phyloP scores from a whole-genome alignment of 2,797 vertebrate species.

The Valencia hispanica region DNA sequence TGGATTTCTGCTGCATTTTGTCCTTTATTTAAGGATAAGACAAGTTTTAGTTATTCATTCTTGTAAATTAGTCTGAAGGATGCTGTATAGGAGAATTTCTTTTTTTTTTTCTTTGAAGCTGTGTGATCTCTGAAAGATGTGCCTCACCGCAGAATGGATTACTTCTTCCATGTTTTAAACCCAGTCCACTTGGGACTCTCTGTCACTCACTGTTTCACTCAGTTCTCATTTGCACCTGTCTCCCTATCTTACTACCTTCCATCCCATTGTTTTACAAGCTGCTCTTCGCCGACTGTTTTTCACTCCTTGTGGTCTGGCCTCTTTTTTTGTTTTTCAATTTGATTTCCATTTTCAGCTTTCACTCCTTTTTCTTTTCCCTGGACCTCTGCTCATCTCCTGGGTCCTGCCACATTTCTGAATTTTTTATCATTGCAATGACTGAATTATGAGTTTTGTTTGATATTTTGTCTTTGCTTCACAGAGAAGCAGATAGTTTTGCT shows the following conservation, averaged over 20 bases:
- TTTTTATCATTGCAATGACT: slow-evolving; percentile 71
- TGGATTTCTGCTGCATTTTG: slow-evolving; percentile 38
- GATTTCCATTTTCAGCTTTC: slow-evolving; percentile 65
- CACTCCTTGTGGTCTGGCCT: slow-evolving; percentile 27
- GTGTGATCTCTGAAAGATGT: slow-evolving; percentile 22
- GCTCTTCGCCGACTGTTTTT: slow-evolving; percentile 34
- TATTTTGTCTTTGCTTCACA: slow-evolving; percentile 63
- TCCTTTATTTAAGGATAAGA: slow-evolving; percentile 27
- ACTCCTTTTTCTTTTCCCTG: slow-evolving; percentile 32
- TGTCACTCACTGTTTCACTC: slow-evolving; percentile 69
- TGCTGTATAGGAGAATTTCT: slow-evolving; percentile 22
- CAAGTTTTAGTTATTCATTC: slow-evolving; percentile 34
- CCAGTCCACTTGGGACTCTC: slow-evolving; percentile 50
- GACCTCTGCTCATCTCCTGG: slow-evolving; percentile 46
- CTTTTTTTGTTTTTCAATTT: slow-evolving; percentile 31
- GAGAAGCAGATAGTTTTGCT: slow-evolving; percentile 49
- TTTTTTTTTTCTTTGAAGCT: slow-evolving; percentile 41
- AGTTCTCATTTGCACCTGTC: slow-evolving; percentile 68
- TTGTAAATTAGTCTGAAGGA: slow-evolving; percentile 52
- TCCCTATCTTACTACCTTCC: slow-evolving; percentile 25
- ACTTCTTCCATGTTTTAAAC: slow-evolving; percentile 61
- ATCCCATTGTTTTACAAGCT: slow-evolving; percentile 50
- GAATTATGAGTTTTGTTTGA: slow-evolving; percentile 76
- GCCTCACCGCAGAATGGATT: slow-evolving; percentile 29
- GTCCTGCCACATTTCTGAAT: slow-evolving; percentile 66